A percentile compares a stretch with the other conserved stretches of the same genome.
These are phyloP conservation scores for Calephelis nemesis DNA, from an alignment of 1,140 invertebrate genomes.

Conservation along the genomic window DNA sequence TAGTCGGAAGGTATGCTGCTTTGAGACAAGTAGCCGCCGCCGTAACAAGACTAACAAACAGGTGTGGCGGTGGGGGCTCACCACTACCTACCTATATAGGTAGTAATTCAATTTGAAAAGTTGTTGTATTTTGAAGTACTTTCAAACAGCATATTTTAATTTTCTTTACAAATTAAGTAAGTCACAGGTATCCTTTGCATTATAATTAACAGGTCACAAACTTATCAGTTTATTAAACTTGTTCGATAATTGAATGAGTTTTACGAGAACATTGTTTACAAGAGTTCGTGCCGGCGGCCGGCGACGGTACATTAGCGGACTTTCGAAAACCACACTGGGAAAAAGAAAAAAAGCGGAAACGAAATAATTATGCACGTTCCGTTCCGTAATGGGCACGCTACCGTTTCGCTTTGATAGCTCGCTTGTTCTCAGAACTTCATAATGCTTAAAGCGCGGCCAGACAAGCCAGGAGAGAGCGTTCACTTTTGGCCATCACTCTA, in stretches of 20 bases:
- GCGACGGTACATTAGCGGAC: constrained; percentile 67
- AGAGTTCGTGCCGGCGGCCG: constrained; percentile 59
- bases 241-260: constrained; percentile 69
- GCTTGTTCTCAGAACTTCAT: constrained; percentile 77
- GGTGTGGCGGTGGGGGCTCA: no score
- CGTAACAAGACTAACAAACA: no score
- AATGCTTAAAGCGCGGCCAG: constrained; percentile 58
- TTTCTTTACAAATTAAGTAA: constrained; percentile 5
- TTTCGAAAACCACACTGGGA: constrained; percentile 68
- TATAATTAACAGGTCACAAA: constrained; percentile 56
- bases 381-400: constrained; percentile 75
- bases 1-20: no score
- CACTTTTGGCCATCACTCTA: constrained; percentile 73
- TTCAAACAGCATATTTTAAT: constrained; percentile 1
- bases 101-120: no score
- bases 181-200: constrained; percentile 15
- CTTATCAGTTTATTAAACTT: constrained; percentile 55
- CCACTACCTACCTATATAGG: no score
- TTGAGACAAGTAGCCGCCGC: no score
- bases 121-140: constrained; percentile 19
- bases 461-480: constrained; percentile 62
- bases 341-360: constrained; percentile 73
- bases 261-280: constrained; percentile 76
- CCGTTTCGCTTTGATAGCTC: constrained; percentile 74
- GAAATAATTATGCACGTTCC: constrained; percentile 78